Percentiles rank a stretch among this genome's conserved stretches.
Conservation (phyloP, 2,797 vertebrate genomes). For the Schizopygopsis pylzovi region DNA sequence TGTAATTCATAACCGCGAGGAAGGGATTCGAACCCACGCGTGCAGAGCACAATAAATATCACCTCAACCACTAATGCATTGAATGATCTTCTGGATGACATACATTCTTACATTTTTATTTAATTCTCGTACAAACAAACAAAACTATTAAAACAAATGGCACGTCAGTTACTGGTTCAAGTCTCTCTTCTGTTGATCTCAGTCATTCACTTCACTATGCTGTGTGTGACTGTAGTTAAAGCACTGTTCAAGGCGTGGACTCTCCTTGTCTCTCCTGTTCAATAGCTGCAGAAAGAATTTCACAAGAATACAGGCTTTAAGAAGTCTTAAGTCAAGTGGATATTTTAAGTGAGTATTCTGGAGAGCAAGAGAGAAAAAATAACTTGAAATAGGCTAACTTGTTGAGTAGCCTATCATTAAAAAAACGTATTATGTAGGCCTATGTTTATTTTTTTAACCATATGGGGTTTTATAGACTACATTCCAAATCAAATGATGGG, state of each 20-base stretch:
- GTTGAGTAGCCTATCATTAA: background rate
- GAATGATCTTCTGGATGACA: background rate
- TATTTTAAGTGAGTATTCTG: background rate
- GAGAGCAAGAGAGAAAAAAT: background rate
- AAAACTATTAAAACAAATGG: background rate
- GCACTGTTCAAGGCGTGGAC: constrained; percentile 49
- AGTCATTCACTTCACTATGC: background rate
- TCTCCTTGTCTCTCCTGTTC: constrained; percentile 62
- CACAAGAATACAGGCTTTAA: background rate
- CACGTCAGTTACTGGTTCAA: background rate
- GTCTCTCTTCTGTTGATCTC: background rate
- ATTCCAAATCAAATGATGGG: background rate
- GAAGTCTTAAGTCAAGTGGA: background rate
- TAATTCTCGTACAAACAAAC: background rate
- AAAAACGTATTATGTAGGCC: no score
- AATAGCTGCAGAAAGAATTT: constrained; percentile 50
- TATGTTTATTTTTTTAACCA: background rate
- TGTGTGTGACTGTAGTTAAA: constrained; percentile 9
- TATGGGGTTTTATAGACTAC: background rate
- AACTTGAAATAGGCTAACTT: background rate
- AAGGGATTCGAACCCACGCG: constrained; percentile 86
- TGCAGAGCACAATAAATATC: constrained; percentile 93
- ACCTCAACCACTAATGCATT: constrained; percentile 74
- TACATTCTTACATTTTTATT: background rate
- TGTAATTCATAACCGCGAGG: constrained; percentile 59